A percentile compares a stretch with the other conserved stretches of the same genome.
These are phyloP conservation scores for Salticus scenicus DNA, from an alignment of 2,888 invertebrate species.

Conservation along the genomic window DNA sequence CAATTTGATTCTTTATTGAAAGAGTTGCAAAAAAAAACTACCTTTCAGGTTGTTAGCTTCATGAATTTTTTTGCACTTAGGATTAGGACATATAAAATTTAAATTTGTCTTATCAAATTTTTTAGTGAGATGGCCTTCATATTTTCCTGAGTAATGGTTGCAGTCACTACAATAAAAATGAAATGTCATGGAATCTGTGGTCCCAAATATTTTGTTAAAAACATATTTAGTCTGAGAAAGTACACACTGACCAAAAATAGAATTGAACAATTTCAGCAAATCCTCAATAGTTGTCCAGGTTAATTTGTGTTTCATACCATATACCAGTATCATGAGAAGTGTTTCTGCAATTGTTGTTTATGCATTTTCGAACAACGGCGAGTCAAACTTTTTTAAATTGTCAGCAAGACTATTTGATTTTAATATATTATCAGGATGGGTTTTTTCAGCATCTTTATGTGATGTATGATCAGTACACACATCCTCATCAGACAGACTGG, in stretches of 20 bases:
- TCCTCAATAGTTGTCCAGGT: conserved; percentile 25
- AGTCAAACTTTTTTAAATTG: conserved; percentile 24
- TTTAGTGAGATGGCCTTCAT: conserved; percentile 7
- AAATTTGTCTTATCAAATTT: background rate
- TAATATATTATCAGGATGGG: conserved; percentile 4
- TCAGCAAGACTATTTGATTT: conserved; percentile 24
- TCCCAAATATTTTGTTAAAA: conserved; percentile 20
- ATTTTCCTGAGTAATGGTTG: conserved; percentile 11
- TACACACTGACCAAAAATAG: background rate
- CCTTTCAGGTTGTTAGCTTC: background rate
- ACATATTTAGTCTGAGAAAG: conserved; percentile 18
- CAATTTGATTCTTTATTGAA: conserved; percentile 1
- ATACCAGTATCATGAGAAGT: conserved; percentile 26
- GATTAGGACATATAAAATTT: background rate
- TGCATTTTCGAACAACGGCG: conserved; percentile 13
- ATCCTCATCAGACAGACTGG: background rate
- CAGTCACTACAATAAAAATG: conserved; percentile 25
- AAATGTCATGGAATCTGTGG: conserved; percentile 7
- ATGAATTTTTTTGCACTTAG: background rate
- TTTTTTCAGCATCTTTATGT: background rate
- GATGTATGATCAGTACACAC: background rate
- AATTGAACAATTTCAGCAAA: conserved; percentile 18
- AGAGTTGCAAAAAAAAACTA: conserved; percentile 24
- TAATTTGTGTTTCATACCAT: conserved; percentile 23
- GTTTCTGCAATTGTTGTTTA: conserved; percentile 4